Base-by-base conservation (phyloP, 2,888 invertebrate species). In the Lasioglossum morio region DNA sequence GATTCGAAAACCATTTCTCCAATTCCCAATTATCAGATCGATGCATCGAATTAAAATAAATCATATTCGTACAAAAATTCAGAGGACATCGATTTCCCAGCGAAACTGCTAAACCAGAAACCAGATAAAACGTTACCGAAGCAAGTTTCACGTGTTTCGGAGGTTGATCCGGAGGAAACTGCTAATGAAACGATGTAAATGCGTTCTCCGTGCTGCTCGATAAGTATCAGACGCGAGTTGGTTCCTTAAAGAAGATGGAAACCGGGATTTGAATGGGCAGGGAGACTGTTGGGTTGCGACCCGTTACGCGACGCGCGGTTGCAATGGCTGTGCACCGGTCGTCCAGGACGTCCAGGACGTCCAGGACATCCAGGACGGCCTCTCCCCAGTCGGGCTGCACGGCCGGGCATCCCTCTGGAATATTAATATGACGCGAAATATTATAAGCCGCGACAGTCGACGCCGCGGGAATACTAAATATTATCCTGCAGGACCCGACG, bases 391-490 rank as follows among this genome's bases (percentile, higher is more conserved):
- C 86, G 88, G 72, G 53, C 84, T 88, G 85, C 87, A 84, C 73
- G 86, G 88, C 85, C 78, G 75, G 14, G 84, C 89, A 92, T 95
- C 93, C 93, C 94, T 90, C 91, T 93, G 94, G 95, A 95, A 95
- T 95, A 95, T 95, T 95, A 95, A 95, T 95, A 94, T 94, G 94
- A 94, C 94, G 94, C 94, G 93, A 94, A 95, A 95, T 95, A 95
- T 95, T 94, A 95, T 95, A 94, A 95, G 94, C 94, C 94, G 92
- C 94, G 95, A 95, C 94, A 94, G 94, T 91, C 88, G 89, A 93
- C 94, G 92, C 92, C 91, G 87, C 90, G 94, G 94, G 94, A 95
- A 94, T 95, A 94, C 94, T 94, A 94, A 94, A 94, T 94, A 94
- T 94, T 94, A 94, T 94, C 92, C 92, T 89, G 91, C 89, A 91